phyloP scores from a whole-genome alignment of 2,113 vertebrate genomes.

The Sinocyclocheilus grahami region DNA sequence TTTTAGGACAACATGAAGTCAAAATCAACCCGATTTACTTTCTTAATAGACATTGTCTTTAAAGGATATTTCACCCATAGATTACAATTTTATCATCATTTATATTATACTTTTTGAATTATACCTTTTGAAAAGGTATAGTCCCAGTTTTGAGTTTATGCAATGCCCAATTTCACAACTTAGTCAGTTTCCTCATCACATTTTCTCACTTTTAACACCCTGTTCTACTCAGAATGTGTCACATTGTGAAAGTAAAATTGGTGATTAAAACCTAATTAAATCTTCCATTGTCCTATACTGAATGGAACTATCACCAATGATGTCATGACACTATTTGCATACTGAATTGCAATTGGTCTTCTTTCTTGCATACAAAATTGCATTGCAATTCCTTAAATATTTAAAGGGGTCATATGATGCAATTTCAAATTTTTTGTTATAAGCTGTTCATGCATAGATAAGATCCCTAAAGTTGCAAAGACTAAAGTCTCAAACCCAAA shows the following conservation, averaged over 20 bases:
- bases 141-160: too few relatives aligned
- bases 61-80: too few relatives aligned
- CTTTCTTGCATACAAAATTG: not conserved
- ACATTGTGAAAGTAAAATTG: not conserved
- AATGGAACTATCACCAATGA: not conserved
- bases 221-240: not conserved
- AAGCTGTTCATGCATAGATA: too few relatives aligned
- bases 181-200: not conserved
- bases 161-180: not conserved
- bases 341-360: not conserved
- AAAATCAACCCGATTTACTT: not conserved
- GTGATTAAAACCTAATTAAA: not conserved
- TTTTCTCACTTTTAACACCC: not conserved
- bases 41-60: not conserved
- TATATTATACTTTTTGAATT: too few relatives aligned
- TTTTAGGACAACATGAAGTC: not conserved
- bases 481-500: too few relatives aligned
- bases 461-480: too few relatives aligned
- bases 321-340: not conserved
- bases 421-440: too few relatives aligned
- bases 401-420: too few relatives aligned
- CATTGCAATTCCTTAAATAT: not conserved
- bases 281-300: not conserved
- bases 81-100: too few relatives aligned
- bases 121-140: too few relatives aligned